Evolutionary conservation across 2,113 vertebrate genomes (phyloP).

Genomic region (Reinhardtius hippoglossoides): DNA sequence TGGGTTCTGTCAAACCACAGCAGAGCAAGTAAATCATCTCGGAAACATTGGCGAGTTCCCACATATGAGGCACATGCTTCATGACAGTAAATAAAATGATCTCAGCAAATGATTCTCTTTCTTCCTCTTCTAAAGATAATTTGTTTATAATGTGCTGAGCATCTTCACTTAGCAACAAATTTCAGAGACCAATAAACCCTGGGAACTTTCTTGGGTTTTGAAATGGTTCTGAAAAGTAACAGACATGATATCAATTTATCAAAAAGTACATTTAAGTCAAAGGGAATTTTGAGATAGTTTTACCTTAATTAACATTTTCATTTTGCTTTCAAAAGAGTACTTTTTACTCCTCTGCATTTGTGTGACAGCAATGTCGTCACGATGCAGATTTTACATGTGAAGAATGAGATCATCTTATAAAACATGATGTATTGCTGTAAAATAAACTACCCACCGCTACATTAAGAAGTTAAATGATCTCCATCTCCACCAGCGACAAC

Average conservation of each 20-base stretch:
- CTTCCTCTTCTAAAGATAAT: neutral
- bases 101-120: neutral
- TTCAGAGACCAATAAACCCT: neutral
- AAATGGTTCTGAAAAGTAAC: too few relatives aligned
- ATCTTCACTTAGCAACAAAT: neutral
- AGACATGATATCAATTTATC: too few relatives aligned
- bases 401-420: neutral
- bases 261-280: too few relatives aligned
- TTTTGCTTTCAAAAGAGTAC: neutral
- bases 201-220: too few relatives aligned
- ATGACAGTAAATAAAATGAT: constrained; percentile 5
- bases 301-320: neutral
- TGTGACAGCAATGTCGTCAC: neutral
- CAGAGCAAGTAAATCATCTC: constrained; percentile 30
- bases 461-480: neutral
- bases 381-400: neutral
- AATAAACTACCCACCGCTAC: neutral
- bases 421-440: constrained; percentile 3
- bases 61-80: neutral
- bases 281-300: neutral
- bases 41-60: neutral
- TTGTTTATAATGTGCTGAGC: neutral
- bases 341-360: neutral
- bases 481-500: neutral
- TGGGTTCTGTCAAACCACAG: constrained; percentile 30